Evolutionary conservation across 2,797 vertebrate genomes (phyloP).

Genomic region (Otolemur crassicaudatus): DNA sequence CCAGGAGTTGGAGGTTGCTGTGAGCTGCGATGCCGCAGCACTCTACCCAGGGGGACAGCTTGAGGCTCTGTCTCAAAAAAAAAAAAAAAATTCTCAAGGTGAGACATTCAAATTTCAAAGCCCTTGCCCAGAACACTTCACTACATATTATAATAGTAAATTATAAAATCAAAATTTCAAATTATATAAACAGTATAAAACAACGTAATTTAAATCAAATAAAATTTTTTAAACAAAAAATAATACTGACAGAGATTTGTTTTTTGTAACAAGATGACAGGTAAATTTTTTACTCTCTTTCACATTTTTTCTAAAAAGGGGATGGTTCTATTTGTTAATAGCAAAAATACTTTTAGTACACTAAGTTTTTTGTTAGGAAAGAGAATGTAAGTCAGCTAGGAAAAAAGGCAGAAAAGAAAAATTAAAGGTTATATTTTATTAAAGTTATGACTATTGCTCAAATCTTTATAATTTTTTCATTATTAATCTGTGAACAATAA

Average conservation of each 20-base stretch:
- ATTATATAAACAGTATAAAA: background rate
- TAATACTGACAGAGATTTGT: background rate
- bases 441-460: constrained; percentile 12
- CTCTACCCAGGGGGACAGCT: too few relatives aligned
- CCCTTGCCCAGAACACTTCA: background rate
- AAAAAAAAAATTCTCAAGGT: background rate
- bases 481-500: background rate
- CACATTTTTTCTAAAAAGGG: background rate
- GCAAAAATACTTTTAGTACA: background rate
- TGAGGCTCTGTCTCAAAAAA: too few relatives aligned
- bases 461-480: constrained; percentile 32
- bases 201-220: constrained; percentile 11
- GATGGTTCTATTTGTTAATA: constrained; percentile 15
- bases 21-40: too few relatives aligned
- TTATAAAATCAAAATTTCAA: constrained; percentile 32
- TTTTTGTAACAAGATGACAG: background rate
- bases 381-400: background rate
- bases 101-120: background rate
- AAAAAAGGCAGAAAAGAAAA: background rate
- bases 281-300: background rate
- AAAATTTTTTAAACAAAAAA: background rate
- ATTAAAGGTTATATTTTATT: constrained; percentile 16
- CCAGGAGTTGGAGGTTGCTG: too few relatives aligned
- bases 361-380: constrained; percentile 32
- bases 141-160: background rate